Percentiles rank a stretch among this genome's conserved stretches.
Evolutionary conservation across 2,888 invertebrate genomes (phyloP).

Genomic region (Drosophila infuscata): DNA sequence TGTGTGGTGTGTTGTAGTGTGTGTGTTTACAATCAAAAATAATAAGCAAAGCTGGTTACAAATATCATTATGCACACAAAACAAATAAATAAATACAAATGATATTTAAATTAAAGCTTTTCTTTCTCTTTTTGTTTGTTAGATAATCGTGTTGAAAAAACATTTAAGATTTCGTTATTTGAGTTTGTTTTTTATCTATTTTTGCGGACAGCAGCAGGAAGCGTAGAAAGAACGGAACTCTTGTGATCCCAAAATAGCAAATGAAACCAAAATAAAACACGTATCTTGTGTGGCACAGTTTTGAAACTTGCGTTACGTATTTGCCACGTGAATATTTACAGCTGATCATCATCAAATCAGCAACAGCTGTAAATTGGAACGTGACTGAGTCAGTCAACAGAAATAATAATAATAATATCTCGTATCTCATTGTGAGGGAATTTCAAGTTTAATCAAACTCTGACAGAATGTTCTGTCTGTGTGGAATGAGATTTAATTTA

Average conservation of each 20-base stretch:
- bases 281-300: slow-evolving; percentile 14
- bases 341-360: slow-evolving; percentile 2
- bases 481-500: not conserved
- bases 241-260: slow-evolving; percentile 41
- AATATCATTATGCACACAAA: slow-evolving; percentile 8
- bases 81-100: slow-evolving; percentile 7
- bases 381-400: slow-evolving; percentile 2
- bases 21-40: slow-evolving; percentile 7
- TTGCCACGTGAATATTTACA: slow-evolving; percentile 5
- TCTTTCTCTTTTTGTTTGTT: slow-evolving; percentile 23
- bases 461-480: not conserved
- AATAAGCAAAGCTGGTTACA: slow-evolving; percentile 20
- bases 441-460: slow-evolving; percentile 13
- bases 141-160: slow-evolving; percentile 32
- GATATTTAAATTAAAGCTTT: slow-evolving; percentile 7
- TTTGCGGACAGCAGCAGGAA: slow-evolving; percentile 9
- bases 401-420: not conserved
- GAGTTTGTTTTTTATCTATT: slow-evolving; percentile 22
- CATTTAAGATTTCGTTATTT: slow-evolving; percentile 28
- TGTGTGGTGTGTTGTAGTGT: slow-evolving; percentile 13
- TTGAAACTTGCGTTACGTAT: not conserved
- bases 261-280: slow-evolving; percentile 12
- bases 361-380: slow-evolving; percentile 12
- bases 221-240: slow-evolving; percentile 35
- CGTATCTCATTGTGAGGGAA: not conserved